Conservation (phyloP, 2,888 invertebrate species). For the Plebejus anna region DNA sequence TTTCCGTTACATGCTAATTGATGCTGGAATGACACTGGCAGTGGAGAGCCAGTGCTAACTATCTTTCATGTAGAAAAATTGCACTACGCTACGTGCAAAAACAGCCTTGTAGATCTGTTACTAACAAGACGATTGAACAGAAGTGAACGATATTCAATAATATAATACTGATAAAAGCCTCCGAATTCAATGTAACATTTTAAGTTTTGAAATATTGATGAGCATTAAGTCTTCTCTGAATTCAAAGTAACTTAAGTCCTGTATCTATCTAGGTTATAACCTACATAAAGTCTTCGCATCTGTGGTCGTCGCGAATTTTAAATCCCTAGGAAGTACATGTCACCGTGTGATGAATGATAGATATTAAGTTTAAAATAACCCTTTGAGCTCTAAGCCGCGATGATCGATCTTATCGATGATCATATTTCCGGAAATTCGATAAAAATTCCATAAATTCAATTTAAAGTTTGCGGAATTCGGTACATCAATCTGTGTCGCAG, state of each 20-base stretch:
- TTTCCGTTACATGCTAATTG: too few species aligned
- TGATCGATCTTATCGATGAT: slow-evolving; percentile 8
- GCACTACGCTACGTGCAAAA: neutral
- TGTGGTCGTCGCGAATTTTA: neutral
- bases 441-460: slow-evolving; percentile 22
- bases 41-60: too few species aligned
- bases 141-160: neutral
- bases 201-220: too few species aligned
- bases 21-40: too few species aligned
- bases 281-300: neutral
- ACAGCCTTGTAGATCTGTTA: neutral
- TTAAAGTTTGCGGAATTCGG: slow-evolving; percentile 12
- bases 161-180: neutral
- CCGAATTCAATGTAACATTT: neutral
- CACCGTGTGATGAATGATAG: slow-evolving; percentile 13
- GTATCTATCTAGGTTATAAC: neutral
- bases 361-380: slow-evolving; percentile 19
- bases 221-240: neutral
- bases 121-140: neutral
- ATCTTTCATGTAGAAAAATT: too few species aligned
- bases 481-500: slow-evolving; percentile 27
- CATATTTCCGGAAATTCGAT: neutral
- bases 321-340: neutral
- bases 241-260: neutral
- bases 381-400: neutral